Base-by-base conservation (phyloP, 2,888 invertebrate species). In the Meloe dianella region DNA sequence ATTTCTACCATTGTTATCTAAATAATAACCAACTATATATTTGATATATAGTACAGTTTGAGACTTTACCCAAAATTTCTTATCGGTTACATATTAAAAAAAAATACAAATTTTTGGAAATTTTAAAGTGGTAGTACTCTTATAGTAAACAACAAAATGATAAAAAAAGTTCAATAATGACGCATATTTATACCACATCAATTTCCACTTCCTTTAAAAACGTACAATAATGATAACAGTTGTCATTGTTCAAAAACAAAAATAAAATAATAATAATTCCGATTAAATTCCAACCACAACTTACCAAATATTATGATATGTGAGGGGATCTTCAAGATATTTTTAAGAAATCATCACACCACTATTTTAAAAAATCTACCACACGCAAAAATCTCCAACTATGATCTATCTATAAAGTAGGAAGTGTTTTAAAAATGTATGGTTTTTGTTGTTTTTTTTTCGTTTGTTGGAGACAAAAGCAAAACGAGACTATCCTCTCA, bases 181-280 rank as follows among this genome's bases (percentile, higher is more conserved):
- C 47, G 47, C 47, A 47, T 47, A 20, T 47, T 20, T 9, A 47
- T 47, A 47, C 47, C 47, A 47, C 47, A 47, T 47, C 47, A 47
- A 47, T 20, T 47, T 47, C 47, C 47, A 47, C 47, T 47, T 47
- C 47, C 47, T 47, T 20, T 47, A 7, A 8, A 20, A 47, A 2
- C 20, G 12, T 20, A 20, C 20, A 20, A 9, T 17, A 47, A 8
- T 47, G 47, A 47, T 47, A 20, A 47, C 20, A 20, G 20, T 22
- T 20, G 20, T 47, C 20, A 47, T 47, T 47, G 20, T 47, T 41
- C n/a, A 20, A 20, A n/a, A 12, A 7, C 20, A 20, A 47, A n/a
- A n/a, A n/a, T n/a, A n/a, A n/a, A n/a, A n/a, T n/a, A n/a, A n/a
- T n/a, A n/a, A n/a, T n/a, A n/a, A 10, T 20, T 22, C 9, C 20